Conservation (phyloP, 2,888 invertebrate species). For the Dicycla oo region DNA sequence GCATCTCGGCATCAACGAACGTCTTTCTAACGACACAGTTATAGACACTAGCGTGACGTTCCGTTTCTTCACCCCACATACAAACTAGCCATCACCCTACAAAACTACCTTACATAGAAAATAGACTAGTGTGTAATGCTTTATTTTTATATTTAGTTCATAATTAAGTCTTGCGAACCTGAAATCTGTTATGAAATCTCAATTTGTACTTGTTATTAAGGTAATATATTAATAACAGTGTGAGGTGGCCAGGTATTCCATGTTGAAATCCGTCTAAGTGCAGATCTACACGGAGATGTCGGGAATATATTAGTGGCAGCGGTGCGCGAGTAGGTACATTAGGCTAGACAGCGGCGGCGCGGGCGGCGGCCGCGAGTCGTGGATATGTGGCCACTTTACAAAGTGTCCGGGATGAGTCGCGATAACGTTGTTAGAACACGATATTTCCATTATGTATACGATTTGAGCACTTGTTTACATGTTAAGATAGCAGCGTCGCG, state of each 20-base stretch:
- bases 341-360: conserved; percentile 59
- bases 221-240: conserved; percentile 43
- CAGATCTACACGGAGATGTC: conserved; percentile 77
- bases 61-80: conserved; percentile 65
- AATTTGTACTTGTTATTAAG: conserved; percentile 63
- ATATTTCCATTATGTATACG: conserved; percentile 91
- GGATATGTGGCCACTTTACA: conserved; percentile 89
- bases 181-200: conserved; percentile 64
- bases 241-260: conserved; percentile 64
- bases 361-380: conserved; percentile 71
- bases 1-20: conserved; percentile 67
- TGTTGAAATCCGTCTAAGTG: conserved; percentile 79
- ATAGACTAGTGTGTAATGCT: conserved; percentile 67
- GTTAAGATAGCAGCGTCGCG: conserved; percentile 86
- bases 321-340: conserved; percentile 74
- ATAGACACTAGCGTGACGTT: conserved; percentile 69
- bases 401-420: conserved; percentile 89
- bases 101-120: conserved; percentile 65
- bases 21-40: conserved; percentile 67
- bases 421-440: conserved; percentile 90
- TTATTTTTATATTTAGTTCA: conserved; percentile 75
- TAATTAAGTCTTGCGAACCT: conserved; percentile 60
- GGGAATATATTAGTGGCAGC: conserved; percentile 79
- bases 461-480: conserved; percentile 90
- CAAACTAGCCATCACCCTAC: conserved; percentile 75